Percentiles rank a stretch among this genome's conserved stretches.
These are phyloP conservation scores for Octonoba sinensis DNA, from an alignment of 2,888 invertebrate species.

Conservation along the genomic window DNA sequence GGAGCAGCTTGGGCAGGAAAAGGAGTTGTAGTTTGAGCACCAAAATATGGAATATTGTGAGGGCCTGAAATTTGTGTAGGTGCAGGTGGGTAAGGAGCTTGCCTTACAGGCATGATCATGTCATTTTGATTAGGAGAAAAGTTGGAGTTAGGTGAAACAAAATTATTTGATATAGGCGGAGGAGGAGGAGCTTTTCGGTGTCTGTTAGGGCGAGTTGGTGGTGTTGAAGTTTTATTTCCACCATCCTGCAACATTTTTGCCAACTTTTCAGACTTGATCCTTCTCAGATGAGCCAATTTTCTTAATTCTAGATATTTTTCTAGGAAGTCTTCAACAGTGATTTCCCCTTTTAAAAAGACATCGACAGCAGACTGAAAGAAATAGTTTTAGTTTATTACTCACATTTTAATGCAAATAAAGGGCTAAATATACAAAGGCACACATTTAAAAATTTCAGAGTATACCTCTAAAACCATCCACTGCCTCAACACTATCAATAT, in stretches of 20 bases:
- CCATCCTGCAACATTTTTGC: slow-evolving; percentile 72
- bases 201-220: slow-evolving; percentile 21
- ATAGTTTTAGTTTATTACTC: not conserved
- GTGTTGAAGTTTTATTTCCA: slow-evolving; percentile 3
- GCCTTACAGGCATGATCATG: slow-evolving; percentile 23
- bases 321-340: slow-evolving; percentile 84
- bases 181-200: slow-evolving; percentile 33
- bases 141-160: not conserved
- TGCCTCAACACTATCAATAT: too few relatives aligned
- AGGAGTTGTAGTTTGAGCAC: too few relatives aligned
- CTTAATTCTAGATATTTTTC: slow-evolving; percentile 85
- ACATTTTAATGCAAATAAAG: too few relatives aligned
- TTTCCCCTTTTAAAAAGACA: slow-evolving; percentile 81
- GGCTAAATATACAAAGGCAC: too few relatives aligned
- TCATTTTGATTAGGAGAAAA: slow-evolving; percentile 22
- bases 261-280: slow-evolving; percentile 95
- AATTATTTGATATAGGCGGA: slow-evolving; percentile 2
- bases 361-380: slow-evolving; percentile 78
- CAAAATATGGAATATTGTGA: not conserved
- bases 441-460: too few relatives aligned
- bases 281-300: slow-evolving; percentile 83
- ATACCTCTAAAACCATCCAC: too few relatives aligned
- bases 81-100: slow-evolving; percentile 31
- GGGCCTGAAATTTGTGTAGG: not conserved
- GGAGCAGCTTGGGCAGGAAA: not conserved